Conservation (phyloP, 2,888 invertebrate species). For the Ochropacha duplaris region DNA sequence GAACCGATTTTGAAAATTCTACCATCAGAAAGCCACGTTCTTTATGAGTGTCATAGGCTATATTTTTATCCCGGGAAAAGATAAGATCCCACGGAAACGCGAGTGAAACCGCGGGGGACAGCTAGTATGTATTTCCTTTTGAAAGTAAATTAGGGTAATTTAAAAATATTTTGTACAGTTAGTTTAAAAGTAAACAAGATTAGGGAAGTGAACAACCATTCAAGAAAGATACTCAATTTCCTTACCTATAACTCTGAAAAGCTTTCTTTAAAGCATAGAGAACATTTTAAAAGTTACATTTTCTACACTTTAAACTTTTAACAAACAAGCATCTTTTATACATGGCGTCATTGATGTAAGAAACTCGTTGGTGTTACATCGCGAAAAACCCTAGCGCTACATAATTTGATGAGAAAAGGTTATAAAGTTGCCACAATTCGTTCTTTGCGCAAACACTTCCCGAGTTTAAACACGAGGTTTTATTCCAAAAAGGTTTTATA, state of each 20-base stretch:
- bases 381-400: constrained; percentile 37
- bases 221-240: neutral
- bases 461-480: constrained; percentile 19
- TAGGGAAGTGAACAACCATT: neutral
- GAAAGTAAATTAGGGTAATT: too few relatives aligned
- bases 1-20: too few relatives aligned
- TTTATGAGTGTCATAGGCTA: too few relatives aligned
- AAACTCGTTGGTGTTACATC: constrained; percentile 34
- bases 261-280: neutral
- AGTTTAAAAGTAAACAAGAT: neutral
- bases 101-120: too few relatives aligned
- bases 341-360: constrained; percentile 31
- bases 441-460: constrained; percentile 39
- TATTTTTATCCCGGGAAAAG: too few relatives aligned
- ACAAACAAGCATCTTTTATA: constrained; percentile 2
- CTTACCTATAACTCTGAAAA: neutral
- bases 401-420: constrained; percentile 53
- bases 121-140: too few relatives aligned
- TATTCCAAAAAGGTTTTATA: constrained; percentile 20
- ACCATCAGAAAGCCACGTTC: too few relatives aligned
- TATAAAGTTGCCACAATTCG: constrained; percentile 56
- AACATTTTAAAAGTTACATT: neutral
- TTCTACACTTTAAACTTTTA: neutral
- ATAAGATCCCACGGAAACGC: too few relatives aligned
- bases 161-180: too few relatives aligned